Percentiles rank a stretch among this genome's conserved stretches.
These are phyloP conservation scores for Bryconaethiops microstoma DNA, from an alignment of 2,797 vertebrate genomes.

Conservation along the genomic window DNA sequence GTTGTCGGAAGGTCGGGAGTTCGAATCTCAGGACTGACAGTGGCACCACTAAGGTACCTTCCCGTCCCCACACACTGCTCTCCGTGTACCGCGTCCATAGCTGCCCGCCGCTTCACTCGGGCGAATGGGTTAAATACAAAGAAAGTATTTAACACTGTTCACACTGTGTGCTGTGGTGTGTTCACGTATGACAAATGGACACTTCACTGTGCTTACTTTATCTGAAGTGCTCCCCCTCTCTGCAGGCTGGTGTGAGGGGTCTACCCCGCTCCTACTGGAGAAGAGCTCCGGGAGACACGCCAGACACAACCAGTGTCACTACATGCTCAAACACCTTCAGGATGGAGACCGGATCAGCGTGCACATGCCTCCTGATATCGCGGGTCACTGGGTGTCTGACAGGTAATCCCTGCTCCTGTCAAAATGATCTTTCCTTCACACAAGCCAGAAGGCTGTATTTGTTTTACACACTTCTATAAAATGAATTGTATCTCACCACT, in stretches of 20 bases:
- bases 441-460: not conserved
- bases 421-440: not conserved
- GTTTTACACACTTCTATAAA: not conserved
- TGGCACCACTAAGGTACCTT: too few relatives aligned
- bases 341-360: constrained; percentile 83
- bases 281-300: constrained; percentile 78
- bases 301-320: constrained; percentile 83
- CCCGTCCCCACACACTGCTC: too few relatives aligned
- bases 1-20: too few relatives aligned
- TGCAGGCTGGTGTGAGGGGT: constrained; percentile 79
- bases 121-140: too few relatives aligned
- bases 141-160: too few relatives aligned
- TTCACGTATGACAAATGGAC: too few relatives aligned
- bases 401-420: constrained; percentile 69
- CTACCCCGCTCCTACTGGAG: constrained; percentile 77
- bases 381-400: constrained; percentile 87
- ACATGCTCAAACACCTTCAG: constrained; percentile 86
- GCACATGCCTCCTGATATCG: constrained; percentile 84
- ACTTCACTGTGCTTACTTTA: too few relatives aligned
- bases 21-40: too few relatives aligned
- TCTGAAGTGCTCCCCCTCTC: not conserved
- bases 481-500: not conserved
- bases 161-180: too few relatives aligned
- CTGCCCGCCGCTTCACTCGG: too few relatives aligned
- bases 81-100: too few relatives aligned